Base-by-base conservation (phyloP, 2,113 vertebrate genomes). In the Probosciger aterrimus region DNA sequence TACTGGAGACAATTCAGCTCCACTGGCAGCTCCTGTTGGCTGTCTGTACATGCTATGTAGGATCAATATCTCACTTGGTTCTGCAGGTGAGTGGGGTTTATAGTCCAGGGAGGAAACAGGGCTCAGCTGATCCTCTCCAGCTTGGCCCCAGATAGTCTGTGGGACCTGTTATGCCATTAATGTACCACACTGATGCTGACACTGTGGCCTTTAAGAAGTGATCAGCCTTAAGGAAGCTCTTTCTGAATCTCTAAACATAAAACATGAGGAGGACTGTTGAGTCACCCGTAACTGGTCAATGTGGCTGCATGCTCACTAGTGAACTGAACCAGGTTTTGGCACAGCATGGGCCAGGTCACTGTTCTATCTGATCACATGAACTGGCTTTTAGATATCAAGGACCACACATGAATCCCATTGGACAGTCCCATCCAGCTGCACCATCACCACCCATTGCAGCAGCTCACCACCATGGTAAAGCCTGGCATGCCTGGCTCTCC, bases 401-500 rank as follows among this genome's bases (percentile, higher is more conserved):
- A 35, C 12, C 14, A 49, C 31, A 6, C 4, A 3, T 33, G 33
- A 46, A 35, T 67, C 37, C 37, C 35, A 7, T 9, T 10, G 41
- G 18, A 37, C 19, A 44, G 14, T 60, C 30, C 62, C 43, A 55
- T 8, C 52, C 60, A 50, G 13, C 25, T 33, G 41, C 50, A 59
- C 28, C 63, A 41, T 31, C 71, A 44, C 7, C n/a, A 73, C 5
- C 35, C 33, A 4, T 18, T 60, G n/a, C 53, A 88, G 62, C 65
- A 88, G 18, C 47, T 74, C 68, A n/a, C 5, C 18, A 8, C 12
- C 0, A 0, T 1, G 1, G 18, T 27, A 47, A 57, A 67, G 19
- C 30, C 73, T 52, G 0, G 1, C 33, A 14, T 4, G 4, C 9
- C 14, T 1, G 1, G 27, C 62, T 44, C 18, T 55, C 65, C 2